A percentile compares a stretch with the other conserved stretches of the same genome.
These are phyloP conservation scores for Pegoplata infirma DNA, from an alignment of 2,888 invertebrate genomes.

Conservation along the genomic window DNA sequence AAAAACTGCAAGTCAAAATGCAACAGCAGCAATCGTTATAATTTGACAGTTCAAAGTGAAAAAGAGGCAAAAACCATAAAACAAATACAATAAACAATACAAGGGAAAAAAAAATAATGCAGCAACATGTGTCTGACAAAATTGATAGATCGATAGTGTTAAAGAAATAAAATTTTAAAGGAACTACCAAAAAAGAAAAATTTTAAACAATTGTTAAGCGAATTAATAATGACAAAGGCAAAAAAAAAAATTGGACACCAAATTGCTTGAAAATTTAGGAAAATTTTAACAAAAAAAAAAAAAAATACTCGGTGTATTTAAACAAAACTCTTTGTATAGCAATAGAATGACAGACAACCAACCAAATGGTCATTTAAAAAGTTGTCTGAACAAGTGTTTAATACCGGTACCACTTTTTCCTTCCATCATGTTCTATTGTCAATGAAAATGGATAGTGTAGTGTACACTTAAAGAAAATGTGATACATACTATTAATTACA, in stretches of 20 bases:
- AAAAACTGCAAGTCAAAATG: slow-evolving; percentile 23
- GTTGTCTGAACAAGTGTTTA: slow-evolving; percentile 52
- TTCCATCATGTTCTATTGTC: slow-evolving; percentile 19
- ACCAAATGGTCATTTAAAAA: slow-evolving; percentile 52
- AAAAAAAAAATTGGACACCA: background rate
- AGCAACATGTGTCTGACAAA: slow-evolving; percentile 49
- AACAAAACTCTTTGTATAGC: background rate
- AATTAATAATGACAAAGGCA: slow-evolving; percentile 20
- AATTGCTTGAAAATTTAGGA: slow-evolving; percentile 12
- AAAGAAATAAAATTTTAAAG: slow-evolving; percentile 17
- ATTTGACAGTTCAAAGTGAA: slow-evolving; percentile 41
- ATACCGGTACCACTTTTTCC: slow-evolving; percentile 31
- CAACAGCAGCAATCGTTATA: slow-evolving; percentile 18
- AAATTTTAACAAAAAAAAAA: slow-evolving; percentile 17
- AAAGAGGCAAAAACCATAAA: slow-evolving; percentile 1
- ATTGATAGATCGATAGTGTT: slow-evolving; percentile 42
- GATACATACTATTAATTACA: no score
- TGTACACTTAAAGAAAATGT: background rate
- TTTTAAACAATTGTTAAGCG: slow-evolving; percentile 5
- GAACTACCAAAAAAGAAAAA: background rate
- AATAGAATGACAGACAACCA: background rate
- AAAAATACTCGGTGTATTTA: background rate
- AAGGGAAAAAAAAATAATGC: slow-evolving; percentile 10
- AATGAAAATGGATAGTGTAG: slow-evolving; percentile 14
- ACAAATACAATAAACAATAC: background rate